phyloP scores from a whole-genome alignment of 2,888 invertebrate species.

The Acrobasis suavella region DNA sequence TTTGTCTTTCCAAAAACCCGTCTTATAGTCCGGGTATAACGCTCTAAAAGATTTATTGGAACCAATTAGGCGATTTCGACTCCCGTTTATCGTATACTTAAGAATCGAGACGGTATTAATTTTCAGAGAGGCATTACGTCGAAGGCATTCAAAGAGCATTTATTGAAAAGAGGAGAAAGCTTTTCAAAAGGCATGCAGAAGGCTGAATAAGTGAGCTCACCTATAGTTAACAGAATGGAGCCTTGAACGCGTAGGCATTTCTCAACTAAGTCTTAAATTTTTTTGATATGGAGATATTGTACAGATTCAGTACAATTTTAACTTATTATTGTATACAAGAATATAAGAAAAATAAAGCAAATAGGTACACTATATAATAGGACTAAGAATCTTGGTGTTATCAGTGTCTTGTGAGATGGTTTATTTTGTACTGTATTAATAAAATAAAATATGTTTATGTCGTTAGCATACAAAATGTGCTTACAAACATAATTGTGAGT shows the following conservation, averaged over 20 bases:
- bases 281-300: slow-evolving; percentile 31
- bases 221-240: slow-evolving; percentile 42
- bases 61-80: neutral
- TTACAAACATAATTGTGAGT: too few species aligned
- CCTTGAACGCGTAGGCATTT: slow-evolving; percentile 40
- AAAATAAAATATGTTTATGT: too few species aligned
- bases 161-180: slow-evolving; percentile 65
- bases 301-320: slow-evolving; percentile 4
- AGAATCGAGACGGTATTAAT: slow-evolving; percentile 53
- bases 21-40: neutral
- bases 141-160: slow-evolving; percentile 59
- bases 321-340: neutral
- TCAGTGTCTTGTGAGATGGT: too few species aligned
- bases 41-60: slow-evolving; percentile 10
- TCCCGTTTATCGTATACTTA: slow-evolving; percentile 18
- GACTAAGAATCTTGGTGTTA: too few species aligned
- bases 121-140: slow-evolving; percentile 47
- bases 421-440: too few species aligned
- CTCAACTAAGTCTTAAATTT: slow-evolving; percentile 33
- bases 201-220: slow-evolving; percentile 45
- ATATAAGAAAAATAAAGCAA: too few species aligned
- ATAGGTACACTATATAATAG: too few species aligned
- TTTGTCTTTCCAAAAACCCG: neutral
- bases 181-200: slow-evolving; percentile 59
- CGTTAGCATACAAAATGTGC: too few species aligned